Base-by-base conservation (phyloP, 30 jellyfish, hydroid and myxozoan species). In the Hydractinia echinata region DNA sequence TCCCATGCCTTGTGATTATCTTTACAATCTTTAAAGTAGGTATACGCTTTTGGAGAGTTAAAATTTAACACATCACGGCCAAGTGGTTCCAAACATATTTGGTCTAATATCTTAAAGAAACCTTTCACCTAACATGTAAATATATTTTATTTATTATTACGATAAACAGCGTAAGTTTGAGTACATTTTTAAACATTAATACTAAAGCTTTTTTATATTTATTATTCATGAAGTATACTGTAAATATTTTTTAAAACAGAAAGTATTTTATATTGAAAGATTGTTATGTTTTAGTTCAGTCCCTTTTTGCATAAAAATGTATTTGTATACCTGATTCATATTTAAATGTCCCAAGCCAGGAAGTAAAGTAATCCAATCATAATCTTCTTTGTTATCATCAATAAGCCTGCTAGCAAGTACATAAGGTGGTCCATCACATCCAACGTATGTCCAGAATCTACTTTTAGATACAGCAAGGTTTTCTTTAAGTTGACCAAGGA, bases 1-100 rank as follows among this genome's bases (percentile, higher is more conserved):
- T 67, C 51, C 78, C 78, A 67, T 10, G 78, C 78, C 78, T 67
- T 67, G 78, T 67, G 78, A 13, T 15, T 67, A 48, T 67, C 78
- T 15, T 48, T 21, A 20, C 51, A 15, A 67, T 67, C 50, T 15
- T 13, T 67, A 48, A 67, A 67, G 51, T 11, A 67, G 14, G n/a
- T 20, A 10, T 15, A 67, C 21, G 78, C 78, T 67, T 67, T 67
- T 13, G 14, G 78, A 13, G 78, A 13, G 14, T 15, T 67, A 20
- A 67, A 67, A 20, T 67, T 67, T 21, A 67, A 67, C 11, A 67
- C 78, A 67, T 67, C 78, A 13, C 51, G 11, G 11, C 78, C 78
- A 21, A 67, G 78, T 67, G 78, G 78, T 20, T 67, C 78, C 78
- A 67, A 15, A 21, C 78, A 67, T 10, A 67, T 67, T 13, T 13